These are phyloP conservation scores for Erebia ligea DNA, from an alignment of 2,888 invertebrate species.

Conservation along the genomic window DNA sequence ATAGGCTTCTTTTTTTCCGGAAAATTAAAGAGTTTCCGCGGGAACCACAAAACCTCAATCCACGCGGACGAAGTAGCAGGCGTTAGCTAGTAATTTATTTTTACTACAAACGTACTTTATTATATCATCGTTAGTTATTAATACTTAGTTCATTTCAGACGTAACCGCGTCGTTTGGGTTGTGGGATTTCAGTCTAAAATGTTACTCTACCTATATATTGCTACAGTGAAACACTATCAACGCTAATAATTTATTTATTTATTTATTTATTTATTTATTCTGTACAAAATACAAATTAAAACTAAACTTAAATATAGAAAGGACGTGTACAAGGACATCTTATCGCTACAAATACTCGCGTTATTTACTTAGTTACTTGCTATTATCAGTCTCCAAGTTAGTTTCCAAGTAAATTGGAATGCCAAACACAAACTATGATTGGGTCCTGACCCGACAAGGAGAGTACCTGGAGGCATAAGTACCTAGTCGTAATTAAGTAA, in stretches of 20 bases:
- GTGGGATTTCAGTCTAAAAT: constrained; percentile 3
- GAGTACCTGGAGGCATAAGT: constrained; percentile 1
- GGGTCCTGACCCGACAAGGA: constrained; percentile 9
- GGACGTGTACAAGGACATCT: no score
- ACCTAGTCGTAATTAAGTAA: not conserved
- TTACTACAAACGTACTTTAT: no score
- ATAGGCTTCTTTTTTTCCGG: no score
- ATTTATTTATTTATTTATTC: no score
- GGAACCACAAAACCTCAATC: no score
- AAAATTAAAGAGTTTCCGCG: no score
- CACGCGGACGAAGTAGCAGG: no score
- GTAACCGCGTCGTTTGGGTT: not conserved
- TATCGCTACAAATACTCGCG: no score
- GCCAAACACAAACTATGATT: constrained; percentile 25
- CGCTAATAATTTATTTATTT: constrained; percentile 21
- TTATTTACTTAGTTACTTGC: constrained; percentile 17
- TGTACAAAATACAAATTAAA: no score
- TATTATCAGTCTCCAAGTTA: constrained; percentile 23
- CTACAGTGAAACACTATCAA: constrained; percentile 13
- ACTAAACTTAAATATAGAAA: no score
- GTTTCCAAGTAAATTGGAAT: constrained; percentile 26
- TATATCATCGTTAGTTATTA: no score
- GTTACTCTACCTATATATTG: constrained; percentile 2
- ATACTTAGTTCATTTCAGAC: not conserved
- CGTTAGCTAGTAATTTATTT: no score